Evolutionary conservation across 2,888 invertebrate genomes (phyloP).

Genomic region (Plemyria rubiginata): DNA sequence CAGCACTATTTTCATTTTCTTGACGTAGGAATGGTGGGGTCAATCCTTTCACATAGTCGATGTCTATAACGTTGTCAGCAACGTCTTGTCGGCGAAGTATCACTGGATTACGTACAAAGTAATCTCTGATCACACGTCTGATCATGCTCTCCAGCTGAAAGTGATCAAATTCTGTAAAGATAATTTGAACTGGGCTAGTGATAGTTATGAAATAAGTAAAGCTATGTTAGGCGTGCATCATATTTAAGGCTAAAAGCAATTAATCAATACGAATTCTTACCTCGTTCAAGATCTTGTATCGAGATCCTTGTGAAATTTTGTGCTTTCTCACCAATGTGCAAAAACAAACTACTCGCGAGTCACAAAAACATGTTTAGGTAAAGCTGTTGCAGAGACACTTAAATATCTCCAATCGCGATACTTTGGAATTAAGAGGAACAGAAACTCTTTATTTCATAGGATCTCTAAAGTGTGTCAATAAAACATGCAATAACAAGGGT

Average conservation of each 20-base stretch:
- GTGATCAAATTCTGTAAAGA: neutral
- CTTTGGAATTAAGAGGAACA: neutral
- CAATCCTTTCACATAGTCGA: conserved; percentile 50
- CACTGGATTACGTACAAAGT: conserved; percentile 29
- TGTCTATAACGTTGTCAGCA: conserved; percentile 60
- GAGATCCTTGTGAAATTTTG: conserved; percentile 13
- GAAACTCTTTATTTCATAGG: too few relatives aligned
- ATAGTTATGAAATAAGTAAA: neutral
- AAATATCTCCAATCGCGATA: neutral
- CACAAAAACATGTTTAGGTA: neutral
- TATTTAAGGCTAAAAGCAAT: neutral
- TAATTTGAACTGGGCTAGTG: neutral
- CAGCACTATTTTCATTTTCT: conserved; percentile 51
- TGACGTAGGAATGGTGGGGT: conserved; percentile 63
- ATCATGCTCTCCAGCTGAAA: conserved; percentile 34
- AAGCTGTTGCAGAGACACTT: neutral
- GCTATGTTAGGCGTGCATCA: neutral
- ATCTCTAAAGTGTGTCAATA: neutral
- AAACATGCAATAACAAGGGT: neutral
- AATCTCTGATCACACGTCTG: conserved; percentile 38
- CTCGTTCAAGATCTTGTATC: conserved; percentile 10
- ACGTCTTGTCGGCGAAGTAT: conserved; percentile 52
- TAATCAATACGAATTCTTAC: conserved; percentile 7
- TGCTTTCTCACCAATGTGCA: conserved; percentile 20
- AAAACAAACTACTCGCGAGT: conserved; percentile 1